Conservation (phyloP, 2,113 vertebrate genomes). For the Centrocercus urophasianus region DNA sequence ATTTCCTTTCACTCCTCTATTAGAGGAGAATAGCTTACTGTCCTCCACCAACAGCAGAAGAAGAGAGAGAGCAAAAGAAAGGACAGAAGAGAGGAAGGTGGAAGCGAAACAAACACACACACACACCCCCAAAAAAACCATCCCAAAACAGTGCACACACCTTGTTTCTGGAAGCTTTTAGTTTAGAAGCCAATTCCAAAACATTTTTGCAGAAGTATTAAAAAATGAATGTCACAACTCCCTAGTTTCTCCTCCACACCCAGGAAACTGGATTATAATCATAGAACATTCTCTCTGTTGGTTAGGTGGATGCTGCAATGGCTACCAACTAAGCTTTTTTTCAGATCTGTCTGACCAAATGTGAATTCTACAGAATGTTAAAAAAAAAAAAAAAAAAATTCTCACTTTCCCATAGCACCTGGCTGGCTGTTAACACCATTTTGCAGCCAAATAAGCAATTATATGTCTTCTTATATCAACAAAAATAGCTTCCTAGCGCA, state of each 20-base stretch:
- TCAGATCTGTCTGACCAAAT: constrained; percentile 6
- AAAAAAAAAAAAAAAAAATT: not conserved
- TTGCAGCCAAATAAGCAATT: constrained; percentile 46
- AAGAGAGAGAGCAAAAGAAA: not conserved
- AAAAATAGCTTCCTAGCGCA: constrained; percentile 54
- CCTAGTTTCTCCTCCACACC: not conserved
- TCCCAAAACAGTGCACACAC: not conserved
- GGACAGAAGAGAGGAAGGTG: not conserved
- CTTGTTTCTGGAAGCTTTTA: not conserved
- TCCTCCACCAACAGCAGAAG: not conserved
- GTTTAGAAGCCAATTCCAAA: not conserved
- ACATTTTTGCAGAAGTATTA: not conserved
- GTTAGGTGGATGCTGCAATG: not conserved
- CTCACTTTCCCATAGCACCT: constrained; percentile 60
- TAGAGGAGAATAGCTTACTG: not conserved
- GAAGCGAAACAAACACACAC: too few relatives aligned
- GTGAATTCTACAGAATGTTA: constrained; percentile 2
- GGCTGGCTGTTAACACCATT: constrained; percentile 48
- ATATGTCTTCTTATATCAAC: constrained; percentile 28
- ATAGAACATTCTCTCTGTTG: not conserved
- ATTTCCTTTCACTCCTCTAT: not conserved
- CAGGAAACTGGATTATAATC: not conserved
- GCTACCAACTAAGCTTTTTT: not conserved
- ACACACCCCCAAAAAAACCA: too few relatives aligned
- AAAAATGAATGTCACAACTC: not conserved